Percentiles rank a stretch among this genome's conserved stretches.
Conservation (phyloP, 2,797 vertebrate species). For the Denticeps clupeoides region DNA sequence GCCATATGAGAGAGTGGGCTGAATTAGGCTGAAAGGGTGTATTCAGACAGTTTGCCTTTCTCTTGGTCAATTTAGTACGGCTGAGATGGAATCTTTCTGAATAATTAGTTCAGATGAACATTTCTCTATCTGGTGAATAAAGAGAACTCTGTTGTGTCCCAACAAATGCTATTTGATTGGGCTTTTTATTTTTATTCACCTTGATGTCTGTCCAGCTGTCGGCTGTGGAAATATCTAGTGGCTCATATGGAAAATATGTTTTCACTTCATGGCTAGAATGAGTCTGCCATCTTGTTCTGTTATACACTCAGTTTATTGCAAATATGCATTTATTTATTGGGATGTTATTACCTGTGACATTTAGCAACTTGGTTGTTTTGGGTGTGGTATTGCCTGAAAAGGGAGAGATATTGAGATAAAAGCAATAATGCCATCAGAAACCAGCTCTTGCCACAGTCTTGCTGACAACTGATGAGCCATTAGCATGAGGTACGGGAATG, state of each 20-base stretch:
- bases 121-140: conserved; percentile 29
- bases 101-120: conserved; percentile 19
- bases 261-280: too few species aligned
- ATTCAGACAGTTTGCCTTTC: background rate
- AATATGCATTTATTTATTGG: too few species aligned
- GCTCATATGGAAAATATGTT: conserved; percentile 26
- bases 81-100: conserved; percentile 23
- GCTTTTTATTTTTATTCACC: conserved; percentile 30
- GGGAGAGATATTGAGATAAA: background rate
- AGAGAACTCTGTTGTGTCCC: conserved; percentile 29
- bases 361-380: too few species aligned
- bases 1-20: too few species aligned
- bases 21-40: too few species aligned
- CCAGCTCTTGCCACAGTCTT: conserved; percentile 42
- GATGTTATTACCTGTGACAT: too few species aligned
- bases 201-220: conserved; percentile 26
- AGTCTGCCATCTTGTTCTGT: too few species aligned
- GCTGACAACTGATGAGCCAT: conserved; percentile 35
- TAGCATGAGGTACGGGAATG: conserved; percentile 43
- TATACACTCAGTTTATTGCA: too few species aligned
- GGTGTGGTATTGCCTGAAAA: too few species aligned
- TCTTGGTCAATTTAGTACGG: background rate
- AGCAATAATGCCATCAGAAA: too few species aligned
- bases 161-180: conserved; percentile 35
- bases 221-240: conserved; percentile 15